These are phyloP conservation scores for Yponomeuta plumbellus DNA, from an alignment of 2,888 invertebrate species.

Conservation along the genomic window DNA sequence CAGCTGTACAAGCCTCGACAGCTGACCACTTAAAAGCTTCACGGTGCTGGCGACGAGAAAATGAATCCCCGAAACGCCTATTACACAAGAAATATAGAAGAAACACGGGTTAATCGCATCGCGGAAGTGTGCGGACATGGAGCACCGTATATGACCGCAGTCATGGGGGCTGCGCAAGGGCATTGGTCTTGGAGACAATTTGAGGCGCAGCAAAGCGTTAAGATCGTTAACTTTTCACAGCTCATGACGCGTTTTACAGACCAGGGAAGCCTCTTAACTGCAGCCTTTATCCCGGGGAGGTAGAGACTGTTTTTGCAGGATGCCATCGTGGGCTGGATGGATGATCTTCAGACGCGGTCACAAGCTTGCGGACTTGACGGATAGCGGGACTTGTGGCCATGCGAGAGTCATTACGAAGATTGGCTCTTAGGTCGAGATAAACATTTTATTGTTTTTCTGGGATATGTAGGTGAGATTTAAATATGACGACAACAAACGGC, in stretches of 20 bases:
- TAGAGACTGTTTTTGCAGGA: conserved; percentile 11
- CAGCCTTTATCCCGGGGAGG: conserved; percentile 14
- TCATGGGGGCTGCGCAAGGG: conserved; percentile 68
- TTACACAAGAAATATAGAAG: conserved; percentile 24
- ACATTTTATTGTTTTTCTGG: not conserved
- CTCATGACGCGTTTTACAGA: conserved; percentile 20
- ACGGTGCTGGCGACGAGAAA: not conserved
- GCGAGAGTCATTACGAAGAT: not conserved
- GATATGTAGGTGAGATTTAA: not conserved
- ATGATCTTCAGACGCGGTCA: conserved; percentile 16
- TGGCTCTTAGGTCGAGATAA: not conserved
- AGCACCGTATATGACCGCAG: conserved; percentile 45
- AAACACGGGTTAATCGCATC: conserved; percentile 25
- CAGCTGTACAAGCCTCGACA: not conserved
- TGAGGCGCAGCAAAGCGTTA: conserved; percentile 70
- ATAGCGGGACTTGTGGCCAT: conserved; percentile 9
- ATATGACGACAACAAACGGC: no score
- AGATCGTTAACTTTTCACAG: conserved; percentile 59
- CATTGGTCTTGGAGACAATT: conserved; percentile 69
- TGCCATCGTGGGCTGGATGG: not conserved
- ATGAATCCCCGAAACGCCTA: not conserved
- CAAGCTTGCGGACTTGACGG: conserved; percentile 13
- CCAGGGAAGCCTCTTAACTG: not conserved
- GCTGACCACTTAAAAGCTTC: not conserved
- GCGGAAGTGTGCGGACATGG: conserved; percentile 63